Evolutionary conservation across 53 echinoderm and acorn worm species (phyloP), one percentile per base, ranked within the genome.

Genomic region (Holothuria scabra): DNA sequence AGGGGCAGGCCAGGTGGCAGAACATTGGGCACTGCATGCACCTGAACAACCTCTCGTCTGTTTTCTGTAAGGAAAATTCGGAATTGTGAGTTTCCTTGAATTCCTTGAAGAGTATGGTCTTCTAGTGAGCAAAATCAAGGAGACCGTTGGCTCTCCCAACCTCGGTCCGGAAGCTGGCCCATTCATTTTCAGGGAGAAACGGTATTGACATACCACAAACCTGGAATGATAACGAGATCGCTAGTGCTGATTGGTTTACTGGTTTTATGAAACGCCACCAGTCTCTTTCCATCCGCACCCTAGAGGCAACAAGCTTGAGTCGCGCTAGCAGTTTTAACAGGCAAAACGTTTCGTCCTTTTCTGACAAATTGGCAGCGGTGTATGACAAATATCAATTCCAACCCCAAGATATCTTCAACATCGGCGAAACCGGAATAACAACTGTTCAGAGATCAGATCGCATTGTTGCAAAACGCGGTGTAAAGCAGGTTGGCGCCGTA

Each of bases 381-480:
- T 62, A 62, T 61, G 82, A 82, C 3, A 82, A 62, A 82, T 82
- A 82, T 24, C 5, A 63, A 61, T 82, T 82, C 21, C 65, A 34
- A 19, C 0, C 82, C 37, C 82, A 63, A 25, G 65, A 82, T 35
- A 82, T 82, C 41, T 82, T 19, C 56, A 82, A 82, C 41, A 34
- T 82, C 41, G 82, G 63, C 32, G 82, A 62, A 82, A 82, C 82
- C 35, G 41, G 62, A 11, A 61, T 82, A 62, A 48, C 49, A 26
- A 75, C 82, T 63, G 82, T 63, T 4, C 32, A 26, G 28, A 25
- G 46, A 80, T 28, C 60, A 32, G 69, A 80, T 12, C 59, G 60
- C 24, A 24, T 62, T 63, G 65, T 41, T 12, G 82, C 65, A 60
- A 82, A 60, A 64, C n/a, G 56, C 35, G 82, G 61, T 60, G 82